Percentiles rank a stretch among this genome's conserved stretches.
Evolutionary conservation across 1,140 invertebrate species (phyloP).

Genomic region (Drosophila ironensis): DNA sequence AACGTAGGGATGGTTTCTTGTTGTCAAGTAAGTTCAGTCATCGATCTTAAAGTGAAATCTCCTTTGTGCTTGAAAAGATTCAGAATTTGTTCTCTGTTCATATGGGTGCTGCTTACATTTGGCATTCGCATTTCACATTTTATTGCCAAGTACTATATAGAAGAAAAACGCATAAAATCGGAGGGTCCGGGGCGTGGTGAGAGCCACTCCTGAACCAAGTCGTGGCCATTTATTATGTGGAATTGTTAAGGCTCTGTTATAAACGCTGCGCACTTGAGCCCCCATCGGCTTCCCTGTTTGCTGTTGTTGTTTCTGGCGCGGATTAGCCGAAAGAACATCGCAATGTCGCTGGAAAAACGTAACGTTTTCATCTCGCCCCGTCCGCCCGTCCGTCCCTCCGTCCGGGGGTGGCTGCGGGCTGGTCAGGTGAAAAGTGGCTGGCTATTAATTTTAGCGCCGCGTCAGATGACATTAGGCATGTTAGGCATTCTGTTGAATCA

Average conservation of each 20-base stretch:
- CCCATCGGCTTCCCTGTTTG: constrained; percentile 13
- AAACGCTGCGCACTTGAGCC: constrained; percentile 66
- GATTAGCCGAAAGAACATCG: constrained; percentile 64
- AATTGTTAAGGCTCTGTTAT: constrained; percentile 67
- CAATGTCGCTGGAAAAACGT: constrained; percentile 37
- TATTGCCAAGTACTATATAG: constrained; percentile 62
- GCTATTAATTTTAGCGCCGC: constrained; percentile 75
- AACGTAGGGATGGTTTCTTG: too few relatives aligned
- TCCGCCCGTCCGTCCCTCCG: neutral
- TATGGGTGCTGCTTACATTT: constrained; percentile 62
- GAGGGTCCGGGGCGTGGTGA: constrained; percentile 8
- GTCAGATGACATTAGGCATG: constrained; percentile 78
- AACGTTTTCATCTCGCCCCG: constrained; percentile 57
- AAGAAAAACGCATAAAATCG: constrained; percentile 74
- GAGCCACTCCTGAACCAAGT: constrained; percentile 42
- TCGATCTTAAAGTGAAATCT: too few relatives aligned
- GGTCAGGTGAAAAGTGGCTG: constrained; percentile 76
- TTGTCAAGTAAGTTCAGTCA: too few relatives aligned
- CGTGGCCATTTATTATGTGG: constrained; percentile 71
- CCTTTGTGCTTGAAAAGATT: too few relatives aligned
- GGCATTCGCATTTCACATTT: constrained; percentile 65
- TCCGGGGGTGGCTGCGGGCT: constrained; percentile 5
- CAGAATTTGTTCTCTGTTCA: neutral
- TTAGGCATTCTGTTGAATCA: constrained; percentile 78
- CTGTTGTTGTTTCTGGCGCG: constrained; percentile 22